These are phyloP conservation scores for Syrmaticus mikado DNA, from an alignment of 2,113 vertebrate genomes.

Conservation along the genomic window DNA sequence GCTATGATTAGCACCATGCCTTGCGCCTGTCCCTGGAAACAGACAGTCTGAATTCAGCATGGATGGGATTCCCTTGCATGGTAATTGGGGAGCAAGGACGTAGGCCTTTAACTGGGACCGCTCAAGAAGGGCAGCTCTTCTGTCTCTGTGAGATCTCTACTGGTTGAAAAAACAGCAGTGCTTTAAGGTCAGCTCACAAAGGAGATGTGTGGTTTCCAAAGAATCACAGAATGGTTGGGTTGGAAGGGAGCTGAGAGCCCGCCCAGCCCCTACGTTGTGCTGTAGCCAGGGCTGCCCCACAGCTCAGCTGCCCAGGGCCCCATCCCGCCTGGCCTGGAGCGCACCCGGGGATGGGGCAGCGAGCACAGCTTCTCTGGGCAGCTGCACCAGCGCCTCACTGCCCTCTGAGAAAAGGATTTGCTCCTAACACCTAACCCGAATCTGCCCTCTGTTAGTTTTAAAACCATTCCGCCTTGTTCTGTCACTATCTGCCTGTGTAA, in stretches of 20 bases:
- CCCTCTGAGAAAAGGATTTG: not conserved
- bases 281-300: not conserved
- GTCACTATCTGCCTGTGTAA: not conserved
- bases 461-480: not conserved
- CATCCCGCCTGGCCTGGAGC: not conserved
- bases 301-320: not conserved
- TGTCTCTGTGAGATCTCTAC: no score
- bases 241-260: not conserved
- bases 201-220: not conserved
- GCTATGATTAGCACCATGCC: not conserved
- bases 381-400: not conserved
- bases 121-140: not conserved
- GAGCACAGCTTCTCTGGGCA: not conserved
- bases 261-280: not conserved
- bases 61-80: not conserved
- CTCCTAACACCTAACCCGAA: not conserved
- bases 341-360: not conserved
- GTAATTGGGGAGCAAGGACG: accelerated
- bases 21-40: not conserved
- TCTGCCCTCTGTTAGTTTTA: not conserved
- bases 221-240: not conserved
- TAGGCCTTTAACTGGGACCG: not conserved
- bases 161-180: not conserved
- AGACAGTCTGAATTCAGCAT: not conserved
- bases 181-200: not conserved